phyloP scores from a whole-genome alignment of 1,140 invertebrate species.

The Periplaneta americana region DNA sequence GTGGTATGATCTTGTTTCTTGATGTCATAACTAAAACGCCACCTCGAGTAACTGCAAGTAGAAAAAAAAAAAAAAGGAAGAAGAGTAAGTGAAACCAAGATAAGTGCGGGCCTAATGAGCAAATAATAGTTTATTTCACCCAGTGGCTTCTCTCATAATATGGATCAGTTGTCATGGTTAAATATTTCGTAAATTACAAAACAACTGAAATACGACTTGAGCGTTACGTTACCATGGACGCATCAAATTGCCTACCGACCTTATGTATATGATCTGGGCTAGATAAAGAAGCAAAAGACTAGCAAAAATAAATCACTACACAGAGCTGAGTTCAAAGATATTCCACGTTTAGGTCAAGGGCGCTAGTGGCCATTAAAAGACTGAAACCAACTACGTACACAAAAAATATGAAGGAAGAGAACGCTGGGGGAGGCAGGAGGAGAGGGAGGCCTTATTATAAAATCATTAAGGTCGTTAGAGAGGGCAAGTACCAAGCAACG shows the following conservation, averaged over 20 bases:
- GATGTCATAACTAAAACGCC: not conserved
- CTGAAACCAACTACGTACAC: not conserved
- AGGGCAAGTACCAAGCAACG: not conserved
- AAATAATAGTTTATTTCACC: not conserved
- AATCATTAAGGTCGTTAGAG: conserved; percentile 10
- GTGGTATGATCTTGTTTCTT: not conserved
- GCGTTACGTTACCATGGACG: not conserved
- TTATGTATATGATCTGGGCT: not conserved
- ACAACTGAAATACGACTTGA: not conserved
- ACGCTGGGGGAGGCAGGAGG: not conserved
- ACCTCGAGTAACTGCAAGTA: not conserved
- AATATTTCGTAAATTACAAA: not conserved
- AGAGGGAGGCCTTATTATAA: conserved; percentile 9
- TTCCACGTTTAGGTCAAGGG: not conserved
- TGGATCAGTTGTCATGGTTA: not conserved
- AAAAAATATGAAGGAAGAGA: not conserved
- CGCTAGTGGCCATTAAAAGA: not conserved
- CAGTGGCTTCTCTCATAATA: not conserved
- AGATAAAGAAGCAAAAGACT: not conserved
- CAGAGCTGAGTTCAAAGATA: not conserved
- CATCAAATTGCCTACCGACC: not conserved
- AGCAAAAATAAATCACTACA: not conserved
- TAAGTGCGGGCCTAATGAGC: not conserved
- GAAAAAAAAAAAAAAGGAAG: not conserved
- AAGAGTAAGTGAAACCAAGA: not conserved